Base-by-base conservation (phyloP, 2,113 vertebrate species). In the Ciconia stormi region DNA sequence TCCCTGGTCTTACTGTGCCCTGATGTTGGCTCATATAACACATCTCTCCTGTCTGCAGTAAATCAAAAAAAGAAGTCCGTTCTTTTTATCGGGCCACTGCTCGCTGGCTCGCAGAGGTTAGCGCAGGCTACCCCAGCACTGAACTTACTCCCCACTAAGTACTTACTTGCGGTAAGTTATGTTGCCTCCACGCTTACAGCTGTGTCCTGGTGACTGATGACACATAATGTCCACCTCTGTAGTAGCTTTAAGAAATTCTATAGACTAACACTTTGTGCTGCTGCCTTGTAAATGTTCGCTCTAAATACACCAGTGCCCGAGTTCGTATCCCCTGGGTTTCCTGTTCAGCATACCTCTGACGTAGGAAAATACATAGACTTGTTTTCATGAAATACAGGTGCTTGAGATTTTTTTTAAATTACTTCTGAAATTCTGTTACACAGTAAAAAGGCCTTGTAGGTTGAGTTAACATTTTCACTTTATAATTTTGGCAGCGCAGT, bases 401-500 rank as follows among this genome's bases (percentile, higher is more conserved):
- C 82, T 66, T 42, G 66, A 52, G 62, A 2, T 62, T 42, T 58
- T 22, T 82, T 67, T 55, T 4, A 49, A 92, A 94, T 95, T 87
- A 87, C 32, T 61, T 55, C 65, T 91, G 87, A 79, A 83, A 61
- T 91, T 67, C 78, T 46, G 34, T 80, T 82, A 17, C 27, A 13
- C 4, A 6, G n/a, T 86, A 12, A 83, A 86, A 90, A 38, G 50
- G 19, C 76, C 61, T 82, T 67, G 42, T 93, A 89, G 40, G 66
- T 34, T 66, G 65, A 93, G 69, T 79, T 92, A 85, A 91, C 25
- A n/a, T 92, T 95, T 94, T 95, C 73, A 53, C 67, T 96, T 90
- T 47, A 26, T 77, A 91, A 85, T 88, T 89, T 80, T 95, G 89
- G 80, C 89, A 91, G 46, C 32, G 73, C 78, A 79, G 22, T 79